phyloP scores from a whole-genome alignment of 2,113 vertebrate genomes.

The Gallinago paraguaiae region DNA sequence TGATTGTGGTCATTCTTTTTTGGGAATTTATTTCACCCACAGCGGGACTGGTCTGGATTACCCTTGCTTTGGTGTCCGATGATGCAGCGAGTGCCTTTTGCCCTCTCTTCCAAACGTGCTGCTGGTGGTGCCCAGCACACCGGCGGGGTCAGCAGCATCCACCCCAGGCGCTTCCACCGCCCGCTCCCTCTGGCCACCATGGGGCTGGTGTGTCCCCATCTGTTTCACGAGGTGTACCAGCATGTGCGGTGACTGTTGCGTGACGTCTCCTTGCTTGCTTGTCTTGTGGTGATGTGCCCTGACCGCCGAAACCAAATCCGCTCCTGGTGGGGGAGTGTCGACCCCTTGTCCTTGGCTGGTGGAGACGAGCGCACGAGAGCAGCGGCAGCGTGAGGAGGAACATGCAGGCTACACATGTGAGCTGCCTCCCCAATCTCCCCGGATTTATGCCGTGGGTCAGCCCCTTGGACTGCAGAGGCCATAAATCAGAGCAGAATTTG shows the following conservation, averaged over 20 bases:
- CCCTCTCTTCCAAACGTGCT: accelerated
- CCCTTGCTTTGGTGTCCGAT: not conserved
- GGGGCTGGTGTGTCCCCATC: accelerated
- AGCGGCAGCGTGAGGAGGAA: not conserved
- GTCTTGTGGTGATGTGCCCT: not conserved
- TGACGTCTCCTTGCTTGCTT: not conserved
- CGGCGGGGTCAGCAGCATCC: not conserved
- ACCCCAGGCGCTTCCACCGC: not conserved
- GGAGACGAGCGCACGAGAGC: accelerated
- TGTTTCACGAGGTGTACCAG: not conserved
- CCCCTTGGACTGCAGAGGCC: not conserved
- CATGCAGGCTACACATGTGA: not conserved
- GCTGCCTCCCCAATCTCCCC: not conserved
- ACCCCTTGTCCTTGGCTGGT: not conserved
- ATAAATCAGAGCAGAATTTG: slow-evolving; percentile 34
- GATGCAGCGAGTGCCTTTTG: not conserved
- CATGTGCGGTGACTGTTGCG: accelerated
- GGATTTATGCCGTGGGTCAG: not conserved
- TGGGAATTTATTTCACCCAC: not conserved
- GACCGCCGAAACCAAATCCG: not conserved
- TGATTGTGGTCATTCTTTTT: not conserved
- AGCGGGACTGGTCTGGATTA: not conserved
- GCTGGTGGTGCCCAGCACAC: not conserved
- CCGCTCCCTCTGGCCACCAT: accelerated
- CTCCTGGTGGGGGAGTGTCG: not conserved